A percentile compares a stretch with the other conserved stretches of the same genome.
phyloP scores from a whole-genome alignment of 2,888 invertebrate species.

The Tenthredo scrophulariae region DNA sequence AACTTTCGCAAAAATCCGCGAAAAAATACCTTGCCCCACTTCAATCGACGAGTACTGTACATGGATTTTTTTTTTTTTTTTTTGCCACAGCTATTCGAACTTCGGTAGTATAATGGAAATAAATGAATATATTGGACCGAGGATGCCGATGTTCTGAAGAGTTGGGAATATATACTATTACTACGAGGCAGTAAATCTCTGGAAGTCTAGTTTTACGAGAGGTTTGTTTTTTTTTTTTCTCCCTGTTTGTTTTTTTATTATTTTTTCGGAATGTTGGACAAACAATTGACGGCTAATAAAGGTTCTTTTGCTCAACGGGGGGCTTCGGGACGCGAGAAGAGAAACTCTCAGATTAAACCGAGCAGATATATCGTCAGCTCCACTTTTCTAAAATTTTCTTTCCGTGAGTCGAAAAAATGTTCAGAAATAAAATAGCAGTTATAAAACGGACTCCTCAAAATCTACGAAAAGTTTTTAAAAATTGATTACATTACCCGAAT shows the following conservation, averaged over 20 bases:
- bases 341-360: conserved; percentile 1
- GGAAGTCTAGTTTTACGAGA: conserved; percentile 7
- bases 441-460: background rate
- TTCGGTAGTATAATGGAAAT: background rate
- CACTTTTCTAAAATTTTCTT: background rate
- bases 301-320: conserved; percentile 73
- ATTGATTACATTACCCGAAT: too few relatives aligned
- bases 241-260: too few relatives aligned
- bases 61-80: background rate
- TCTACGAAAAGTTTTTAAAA: background rate
- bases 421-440: background rate
- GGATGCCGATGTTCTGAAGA: background rate
- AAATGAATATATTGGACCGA: background rate
- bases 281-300: conserved; percentile 78
- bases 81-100: background rate
- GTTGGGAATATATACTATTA: background rate
- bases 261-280: conserved; percentile 75
- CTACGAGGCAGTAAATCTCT: conserved; percentile 10
- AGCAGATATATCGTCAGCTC: background rate
- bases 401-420: background rate
- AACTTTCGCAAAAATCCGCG: too few relatives aligned
- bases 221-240: conserved; percentile 22
- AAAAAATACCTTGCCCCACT: too few relatives aligned
- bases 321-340: conserved; percentile 72
- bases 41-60: too few relatives aligned